A percentile compares a stretch with the other conserved stretches of the same genome.
These are phyloP conservation scores for Cyrtonyx montezumae DNA, from an alignment of 2,113 vertebrate genomes.

Conservation along the genomic window DNA sequence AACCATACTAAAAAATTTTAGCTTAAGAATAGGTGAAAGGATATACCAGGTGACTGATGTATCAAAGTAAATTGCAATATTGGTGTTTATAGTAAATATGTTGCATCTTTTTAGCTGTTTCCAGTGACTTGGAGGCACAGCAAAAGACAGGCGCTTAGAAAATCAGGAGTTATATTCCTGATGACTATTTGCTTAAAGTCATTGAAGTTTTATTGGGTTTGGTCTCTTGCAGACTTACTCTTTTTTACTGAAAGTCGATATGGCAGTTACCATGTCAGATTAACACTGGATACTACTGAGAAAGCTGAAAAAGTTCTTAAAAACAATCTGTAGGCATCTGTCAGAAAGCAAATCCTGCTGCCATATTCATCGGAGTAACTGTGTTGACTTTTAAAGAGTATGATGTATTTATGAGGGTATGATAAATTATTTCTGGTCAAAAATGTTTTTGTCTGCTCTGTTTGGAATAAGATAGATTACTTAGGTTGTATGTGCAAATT, in stretches of 20 bases:
- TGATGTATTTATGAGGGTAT: not conserved
- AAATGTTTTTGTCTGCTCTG: slow-evolving; percentile 46
- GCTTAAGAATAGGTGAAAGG: not conserved
- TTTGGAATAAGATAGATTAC: slow-evolving; percentile 65
- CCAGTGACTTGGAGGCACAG: not conserved
- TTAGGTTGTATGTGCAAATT: slow-evolving; percentile 61
- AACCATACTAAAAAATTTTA: not conserved
- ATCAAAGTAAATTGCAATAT: not conserved
- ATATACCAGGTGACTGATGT: not conserved
- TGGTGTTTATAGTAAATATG: not conserved
- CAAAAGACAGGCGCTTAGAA: not conserved
- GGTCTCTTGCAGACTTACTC: not conserved
- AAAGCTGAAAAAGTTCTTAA: not conserved
- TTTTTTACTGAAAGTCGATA: not conserved
- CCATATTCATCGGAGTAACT: not conserved
- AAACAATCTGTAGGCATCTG: not conserved
- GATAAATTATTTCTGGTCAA: not conserved
- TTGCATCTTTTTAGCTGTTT: not conserved
- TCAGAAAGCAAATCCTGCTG: not conserved
- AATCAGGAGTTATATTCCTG: not conserved
- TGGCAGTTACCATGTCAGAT: not conserved
- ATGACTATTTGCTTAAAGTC: not conserved
- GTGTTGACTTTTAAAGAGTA: not conserved
- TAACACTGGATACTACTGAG: not conserved
- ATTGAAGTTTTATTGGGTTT: not conserved